Conservation (phyloP, 2,797 vertebrate species). For the Poecilia wingei region DNA sequence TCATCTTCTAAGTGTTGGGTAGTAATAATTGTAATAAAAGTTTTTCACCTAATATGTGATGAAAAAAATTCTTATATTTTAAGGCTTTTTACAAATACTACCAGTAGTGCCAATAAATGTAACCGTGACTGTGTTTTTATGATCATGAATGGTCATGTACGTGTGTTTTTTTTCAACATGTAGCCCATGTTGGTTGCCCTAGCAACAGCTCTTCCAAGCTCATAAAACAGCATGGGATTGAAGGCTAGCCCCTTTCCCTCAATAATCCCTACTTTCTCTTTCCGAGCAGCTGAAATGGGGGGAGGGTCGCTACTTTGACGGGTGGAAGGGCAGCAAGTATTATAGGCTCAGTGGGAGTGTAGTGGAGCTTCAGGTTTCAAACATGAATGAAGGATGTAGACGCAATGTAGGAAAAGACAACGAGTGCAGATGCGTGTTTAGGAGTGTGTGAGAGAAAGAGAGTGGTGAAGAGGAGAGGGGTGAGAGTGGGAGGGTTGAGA, state of each 20-base stretch:
- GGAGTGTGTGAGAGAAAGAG: constrained; percentile 28
- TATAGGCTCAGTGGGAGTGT: constrained; percentile 2
- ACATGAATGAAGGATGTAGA: constrained; percentile 38
- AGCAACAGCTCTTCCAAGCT: constrained; percentile 72
- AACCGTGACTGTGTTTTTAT: constrained; percentile 6
- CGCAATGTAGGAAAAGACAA: constrained; percentile 49
- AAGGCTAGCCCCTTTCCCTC: constrained; percentile 51
- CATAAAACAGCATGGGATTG: constrained; percentile 57
- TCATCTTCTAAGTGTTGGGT: not conserved
- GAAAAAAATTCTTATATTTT: not conserved
- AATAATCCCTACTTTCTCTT: constrained; percentile 54
- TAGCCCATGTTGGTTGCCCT: constrained; percentile 73
- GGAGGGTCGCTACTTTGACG: constrained; percentile 52
- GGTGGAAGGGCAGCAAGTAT: constrained; percentile 12
- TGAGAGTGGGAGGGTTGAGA: constrained; percentile 37
- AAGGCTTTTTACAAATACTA: not conserved
- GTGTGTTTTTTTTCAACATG: constrained; percentile 19
- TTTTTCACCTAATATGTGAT: not conserved
- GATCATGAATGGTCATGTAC: constrained; percentile 41
- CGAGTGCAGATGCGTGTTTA: constrained; percentile 34
- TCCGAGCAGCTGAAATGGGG: constrained; percentile 22
- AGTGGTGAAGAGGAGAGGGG: constrained; percentile 10
- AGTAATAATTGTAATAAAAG: not conserved
- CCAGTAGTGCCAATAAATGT: not conserved
- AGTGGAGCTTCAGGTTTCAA: constrained; percentile 23